Conservation (phyloP, 2,888 invertebrate genomes). For the Drosophila aldrichi region DNA sequence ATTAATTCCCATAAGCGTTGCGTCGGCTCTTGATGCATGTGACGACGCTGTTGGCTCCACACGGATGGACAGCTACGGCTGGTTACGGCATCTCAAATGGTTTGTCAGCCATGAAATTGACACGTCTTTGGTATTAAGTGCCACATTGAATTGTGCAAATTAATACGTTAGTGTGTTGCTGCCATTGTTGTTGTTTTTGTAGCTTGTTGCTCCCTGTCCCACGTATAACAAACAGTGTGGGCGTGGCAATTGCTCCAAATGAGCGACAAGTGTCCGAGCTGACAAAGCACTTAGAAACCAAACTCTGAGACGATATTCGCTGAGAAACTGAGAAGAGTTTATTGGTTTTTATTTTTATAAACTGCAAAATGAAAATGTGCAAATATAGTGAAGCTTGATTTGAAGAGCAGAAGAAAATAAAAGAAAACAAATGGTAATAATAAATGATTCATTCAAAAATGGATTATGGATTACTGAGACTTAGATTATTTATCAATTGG, state of each 20-base stretch:
- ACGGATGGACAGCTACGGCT: constrained; percentile 3
- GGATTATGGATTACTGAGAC: no score
- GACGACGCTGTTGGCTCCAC: constrained; percentile 8
- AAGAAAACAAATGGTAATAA: background rate
- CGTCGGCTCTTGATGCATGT: constrained; percentile 51
- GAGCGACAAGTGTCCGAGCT: constrained; percentile 7
- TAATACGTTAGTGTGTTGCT: constrained; percentile 60
- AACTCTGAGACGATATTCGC: background rate
- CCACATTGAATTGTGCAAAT: constrained; percentile 79
- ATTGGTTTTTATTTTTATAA: background rate
- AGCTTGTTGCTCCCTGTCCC: constrained; percentile 9
- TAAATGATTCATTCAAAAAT: no score
- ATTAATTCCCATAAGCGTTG: constrained; percentile 74
- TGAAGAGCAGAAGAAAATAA: background rate
- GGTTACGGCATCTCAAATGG: constrained; percentile 44
- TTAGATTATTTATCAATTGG: no score
- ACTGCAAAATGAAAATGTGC: background rate
- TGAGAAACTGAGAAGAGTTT: no score
- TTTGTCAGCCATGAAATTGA: constrained; percentile 80
- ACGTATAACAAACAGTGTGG: constrained; percentile 10
- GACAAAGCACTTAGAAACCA: background rate
- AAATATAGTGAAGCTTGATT: background rate
- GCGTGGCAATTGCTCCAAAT: constrained; percentile 16
- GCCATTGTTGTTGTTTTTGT: constrained; percentile 5
- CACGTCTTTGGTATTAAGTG: constrained; percentile 80